Conservation (phyloP, 2,888 invertebrate genomes). For the Pantelozetes paolii region DNA sequence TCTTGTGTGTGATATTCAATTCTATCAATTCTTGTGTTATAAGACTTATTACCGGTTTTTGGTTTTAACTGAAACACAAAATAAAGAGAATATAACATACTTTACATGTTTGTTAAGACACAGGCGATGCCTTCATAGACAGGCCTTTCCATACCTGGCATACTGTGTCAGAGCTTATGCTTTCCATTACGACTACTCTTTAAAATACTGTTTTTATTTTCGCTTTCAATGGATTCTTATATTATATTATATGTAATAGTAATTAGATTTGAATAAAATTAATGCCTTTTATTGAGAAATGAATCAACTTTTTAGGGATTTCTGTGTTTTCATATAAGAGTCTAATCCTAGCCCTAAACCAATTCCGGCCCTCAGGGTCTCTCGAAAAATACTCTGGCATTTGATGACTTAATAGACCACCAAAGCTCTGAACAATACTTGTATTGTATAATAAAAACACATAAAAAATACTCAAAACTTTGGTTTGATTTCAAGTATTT, state of each 20-base stretch:
- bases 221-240: constrained; percentile 4
- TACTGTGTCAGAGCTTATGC: background rate
- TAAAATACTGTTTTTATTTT: background rate
- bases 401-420: no score
- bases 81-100: constrained; percentile 17
- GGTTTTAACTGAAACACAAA: background rate
- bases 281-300: constrained; percentile 10
- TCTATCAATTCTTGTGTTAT: constrained; percentile 26
- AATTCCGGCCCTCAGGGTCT: no score
- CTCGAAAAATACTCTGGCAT: no score
- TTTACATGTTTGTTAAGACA: constrained; percentile 23
- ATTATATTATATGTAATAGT: background rate
- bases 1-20: constrained; percentile 19
- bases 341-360: background rate
- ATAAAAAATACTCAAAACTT: no score
- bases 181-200: background rate
- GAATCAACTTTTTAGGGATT: background rate
- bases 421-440: no score
- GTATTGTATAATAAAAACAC: no score
- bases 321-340: background rate
- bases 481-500: no score
- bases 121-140: constrained; percentile 3
- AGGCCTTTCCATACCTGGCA: background rate
- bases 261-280: constrained; percentile 3
- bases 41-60: constrained; percentile 26